These are phyloP conservation scores for Drosophila pseudotalamancana DNA, from an alignment of 2,888 invertebrate species.

Conservation along the genomic window DNA sequence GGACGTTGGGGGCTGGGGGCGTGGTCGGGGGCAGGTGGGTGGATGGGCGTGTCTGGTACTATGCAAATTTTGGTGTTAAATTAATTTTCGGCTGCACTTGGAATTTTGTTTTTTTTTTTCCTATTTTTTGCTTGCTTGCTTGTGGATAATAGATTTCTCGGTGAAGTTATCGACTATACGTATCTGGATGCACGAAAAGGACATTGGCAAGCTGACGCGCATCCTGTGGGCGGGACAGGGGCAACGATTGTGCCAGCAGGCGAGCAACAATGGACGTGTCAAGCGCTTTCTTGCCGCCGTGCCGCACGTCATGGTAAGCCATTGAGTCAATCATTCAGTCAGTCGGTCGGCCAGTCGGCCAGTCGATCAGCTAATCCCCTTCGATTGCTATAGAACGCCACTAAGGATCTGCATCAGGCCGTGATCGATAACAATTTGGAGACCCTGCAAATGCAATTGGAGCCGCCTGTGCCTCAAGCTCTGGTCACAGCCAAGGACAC, in stretches of 20 bases:
- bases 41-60: neutral
- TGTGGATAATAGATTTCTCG: constrained; percentile 87
- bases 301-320: constrained; percentile 95
- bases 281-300: constrained; percentile 95
- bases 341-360: too few species aligned
- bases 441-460: constrained; percentile 87
- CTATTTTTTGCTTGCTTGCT: too few species aligned
- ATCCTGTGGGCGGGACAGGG: constrained; percentile 97
- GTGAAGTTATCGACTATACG: constrained; percentile 94
- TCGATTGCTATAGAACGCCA: constrained; percentile 88
- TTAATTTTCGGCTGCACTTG: constrained; percentile 41
- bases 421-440: constrained; percentile 92
- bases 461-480: constrained; percentile 89
- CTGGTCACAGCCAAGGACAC: constrained; percentile 91
- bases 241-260: constrained; percentile 91
- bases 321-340: neutral
- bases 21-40: too few species aligned
- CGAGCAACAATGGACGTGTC: constrained; percentile 92
- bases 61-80: constrained; percentile 18
- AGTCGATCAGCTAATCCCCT: too few species aligned
- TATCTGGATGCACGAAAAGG: constrained; percentile 98
- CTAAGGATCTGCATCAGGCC: constrained; percentile 92
- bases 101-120: constrained; percentile 19
- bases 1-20: neutral
- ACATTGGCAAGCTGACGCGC: constrained; percentile 93